Evolutionary conservation across 2,888 invertebrate genomes (phyloP).

Genomic region (Scotopteryx bipunctaria): DNA sequence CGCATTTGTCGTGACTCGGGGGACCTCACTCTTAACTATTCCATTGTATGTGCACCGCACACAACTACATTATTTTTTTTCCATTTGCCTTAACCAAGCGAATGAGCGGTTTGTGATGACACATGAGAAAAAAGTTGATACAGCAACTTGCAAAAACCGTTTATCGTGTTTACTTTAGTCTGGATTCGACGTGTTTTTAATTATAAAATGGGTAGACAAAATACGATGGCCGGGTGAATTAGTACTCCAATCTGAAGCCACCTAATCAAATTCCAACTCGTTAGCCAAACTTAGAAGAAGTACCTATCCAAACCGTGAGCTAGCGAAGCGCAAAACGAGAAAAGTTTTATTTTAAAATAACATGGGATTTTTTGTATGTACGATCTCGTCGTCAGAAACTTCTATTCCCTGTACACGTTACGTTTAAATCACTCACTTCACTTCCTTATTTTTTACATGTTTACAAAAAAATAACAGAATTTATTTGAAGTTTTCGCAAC

Average conservation of each 20-base stretch:
- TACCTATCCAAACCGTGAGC: constrained; percentile 33
- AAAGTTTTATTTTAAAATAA: constrained; percentile 37
- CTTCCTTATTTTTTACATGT: not conserved
- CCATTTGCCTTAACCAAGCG: constrained; percentile 48
- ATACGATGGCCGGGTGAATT: constrained; percentile 4
- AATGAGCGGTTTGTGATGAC: constrained; percentile 39
- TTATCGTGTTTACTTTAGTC: constrained; percentile 17
- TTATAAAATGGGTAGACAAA: constrained; percentile 9
- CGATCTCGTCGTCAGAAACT: constrained; percentile 24
- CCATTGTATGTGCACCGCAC: constrained; percentile 51
- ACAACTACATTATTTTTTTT: constrained; percentile 60
- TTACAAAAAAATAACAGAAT: not conserved
- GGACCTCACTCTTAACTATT: constrained; percentile 63
- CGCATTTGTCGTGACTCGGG: constrained; percentile 54
- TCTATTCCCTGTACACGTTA: constrained; percentile 21
- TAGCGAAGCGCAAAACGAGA: constrained; percentile 34
- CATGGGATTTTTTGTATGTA: constrained; percentile 26
- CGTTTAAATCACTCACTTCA: constrained; percentile 6
- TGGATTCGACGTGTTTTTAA: constrained; percentile 11
- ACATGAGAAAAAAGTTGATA: constrained; percentile 25
- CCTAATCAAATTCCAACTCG: constrained; percentile 36
- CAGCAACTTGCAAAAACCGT: constrained; percentile 18
- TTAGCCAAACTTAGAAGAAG: constrained; percentile 32
- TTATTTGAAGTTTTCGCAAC: not conserved
- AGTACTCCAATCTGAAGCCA: constrained; percentile 22